A percentile compares a stretch with the other conserved stretches of the same genome.
These are phyloP conservation scores for Serranus cabrilla DNA, from an alignment of 2,797 vertebrate species.

Conservation along the genomic window DNA sequence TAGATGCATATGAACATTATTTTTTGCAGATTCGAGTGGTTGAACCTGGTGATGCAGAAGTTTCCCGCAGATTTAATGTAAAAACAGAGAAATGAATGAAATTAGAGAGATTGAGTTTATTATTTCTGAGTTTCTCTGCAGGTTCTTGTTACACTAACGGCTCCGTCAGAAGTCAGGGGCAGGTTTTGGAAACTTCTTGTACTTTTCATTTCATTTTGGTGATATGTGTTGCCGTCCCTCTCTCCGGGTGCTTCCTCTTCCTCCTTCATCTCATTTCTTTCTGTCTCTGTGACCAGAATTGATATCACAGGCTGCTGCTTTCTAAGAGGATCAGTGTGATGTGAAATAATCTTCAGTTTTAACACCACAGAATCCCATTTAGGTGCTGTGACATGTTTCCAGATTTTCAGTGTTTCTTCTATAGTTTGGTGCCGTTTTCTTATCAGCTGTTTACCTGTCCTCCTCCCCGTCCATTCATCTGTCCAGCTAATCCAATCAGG, in stretches of 20 bases:
- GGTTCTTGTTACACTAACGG: background rate
- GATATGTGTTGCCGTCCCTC: background rate
- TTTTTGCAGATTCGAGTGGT: background rate
- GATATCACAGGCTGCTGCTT: constrained; percentile 26
- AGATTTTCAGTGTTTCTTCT: background rate
- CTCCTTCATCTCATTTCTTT: background rate
- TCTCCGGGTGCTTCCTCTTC: background rate
- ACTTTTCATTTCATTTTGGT: background rate
- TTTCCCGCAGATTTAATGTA: no score
- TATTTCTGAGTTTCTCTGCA: constrained; percentile 21
- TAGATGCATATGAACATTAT: no score
- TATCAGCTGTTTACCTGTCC: background rate
- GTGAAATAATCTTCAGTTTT: constrained; percentile 36
- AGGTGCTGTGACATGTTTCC: background rate
- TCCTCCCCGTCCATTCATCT: constrained; percentile 31
- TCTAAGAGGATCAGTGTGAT: constrained; percentile 45
- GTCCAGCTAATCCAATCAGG: constrained; percentile 35
- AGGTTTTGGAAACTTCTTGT: background rate
- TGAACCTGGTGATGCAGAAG: no score
- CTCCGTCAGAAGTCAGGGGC: background rate
- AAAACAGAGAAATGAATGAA: background rate
- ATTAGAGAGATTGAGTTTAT: background rate
- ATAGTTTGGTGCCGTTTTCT: background rate
- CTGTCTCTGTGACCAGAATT: constrained; percentile 44
- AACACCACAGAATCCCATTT: constrained; percentile 36